phyloP scores from a whole-genome alignment of 2,797 vertebrate species.

The Sebastes goodei region DNA sequence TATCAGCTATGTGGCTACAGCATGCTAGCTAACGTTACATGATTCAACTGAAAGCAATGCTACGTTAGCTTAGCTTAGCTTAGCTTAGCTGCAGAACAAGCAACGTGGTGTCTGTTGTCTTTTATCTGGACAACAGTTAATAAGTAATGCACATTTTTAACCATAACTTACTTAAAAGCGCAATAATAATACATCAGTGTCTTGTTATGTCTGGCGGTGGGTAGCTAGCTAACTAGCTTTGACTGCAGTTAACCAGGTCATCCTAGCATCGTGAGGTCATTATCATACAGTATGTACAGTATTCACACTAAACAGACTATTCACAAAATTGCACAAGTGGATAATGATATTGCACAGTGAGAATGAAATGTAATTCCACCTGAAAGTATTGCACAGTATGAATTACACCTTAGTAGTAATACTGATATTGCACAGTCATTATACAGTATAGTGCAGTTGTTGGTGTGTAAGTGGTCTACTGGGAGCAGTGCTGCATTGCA shows the following conservation, averaged over 20 bases:
- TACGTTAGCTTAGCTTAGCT: not conserved
- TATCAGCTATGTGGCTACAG: not conserved
- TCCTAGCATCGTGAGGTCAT: slow-evolving; percentile 15
- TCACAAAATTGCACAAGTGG: too few species aligned
- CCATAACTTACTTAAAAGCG: not conserved
- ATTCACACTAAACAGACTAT: too few species aligned
- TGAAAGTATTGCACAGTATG: rapidly evolving
- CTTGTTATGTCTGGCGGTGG: rapidly evolving
- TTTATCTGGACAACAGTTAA: too few species aligned
- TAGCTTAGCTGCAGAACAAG: not conserved
- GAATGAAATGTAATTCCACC: too few species aligned
- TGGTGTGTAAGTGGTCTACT: too few species aligned
- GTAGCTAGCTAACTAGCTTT: not conserved
- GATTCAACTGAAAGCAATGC: not conserved
- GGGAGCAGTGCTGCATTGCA: too few species aligned
- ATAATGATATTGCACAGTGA: too few species aligned
- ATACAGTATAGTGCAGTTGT: too few species aligned
- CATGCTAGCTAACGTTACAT: not conserved
- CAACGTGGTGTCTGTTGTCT: not conserved
- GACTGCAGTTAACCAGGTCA: slow-evolving; percentile 25
- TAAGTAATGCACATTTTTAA: not conserved
- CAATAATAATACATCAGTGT: rapidly evolving
- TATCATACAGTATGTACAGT: too few species aligned
- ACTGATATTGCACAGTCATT: too few species aligned
- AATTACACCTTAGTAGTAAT: too few species aligned